phyloP scores from a whole-genome alignment of 2,113 vertebrate species.

The Columbina picui region DNA sequence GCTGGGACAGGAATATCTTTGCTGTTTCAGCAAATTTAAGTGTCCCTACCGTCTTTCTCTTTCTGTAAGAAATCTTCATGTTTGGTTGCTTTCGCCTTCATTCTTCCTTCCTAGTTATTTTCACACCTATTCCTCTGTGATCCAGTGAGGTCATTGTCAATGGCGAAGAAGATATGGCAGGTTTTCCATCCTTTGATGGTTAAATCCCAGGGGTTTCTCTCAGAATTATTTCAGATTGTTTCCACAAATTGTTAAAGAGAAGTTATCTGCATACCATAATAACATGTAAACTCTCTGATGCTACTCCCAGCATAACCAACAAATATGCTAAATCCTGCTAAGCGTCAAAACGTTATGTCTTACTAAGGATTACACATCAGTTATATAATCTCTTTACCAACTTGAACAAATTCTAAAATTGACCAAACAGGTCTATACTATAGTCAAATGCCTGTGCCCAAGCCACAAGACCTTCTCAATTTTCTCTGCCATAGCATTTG shows the following conservation, averaged over 20 bases:
- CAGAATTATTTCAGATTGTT: neutral
- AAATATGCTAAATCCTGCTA: neutral
- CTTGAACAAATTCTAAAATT: neutral
- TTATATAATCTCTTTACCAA: neutral
- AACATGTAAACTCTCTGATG: neutral
- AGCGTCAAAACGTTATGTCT: neutral
- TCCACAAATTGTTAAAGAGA: neutral
- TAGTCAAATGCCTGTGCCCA: neutral
- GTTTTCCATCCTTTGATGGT: neutral
- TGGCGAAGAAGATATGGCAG: neutral
- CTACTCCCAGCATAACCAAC: neutral
- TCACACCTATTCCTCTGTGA: neutral
- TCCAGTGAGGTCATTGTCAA: neutral
- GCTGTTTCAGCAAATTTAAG: neutral
- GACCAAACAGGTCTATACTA: neutral
- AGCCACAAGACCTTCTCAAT: neutral
- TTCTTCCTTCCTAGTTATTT: neutral
- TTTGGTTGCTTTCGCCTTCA: neutral
- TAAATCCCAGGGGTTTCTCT: neutral
- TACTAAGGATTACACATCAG: neutral
- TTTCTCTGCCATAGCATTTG: neutral
- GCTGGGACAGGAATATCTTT: neutral
- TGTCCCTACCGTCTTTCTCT: neutral
- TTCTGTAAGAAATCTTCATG: neutral
- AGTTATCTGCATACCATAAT: neutral